Percentiles rank a stretch among this genome's conserved stretches.
phyloP scores from a whole-genome alignment of 23 tunicate species.

The Phallusia fumigata region DNA sequence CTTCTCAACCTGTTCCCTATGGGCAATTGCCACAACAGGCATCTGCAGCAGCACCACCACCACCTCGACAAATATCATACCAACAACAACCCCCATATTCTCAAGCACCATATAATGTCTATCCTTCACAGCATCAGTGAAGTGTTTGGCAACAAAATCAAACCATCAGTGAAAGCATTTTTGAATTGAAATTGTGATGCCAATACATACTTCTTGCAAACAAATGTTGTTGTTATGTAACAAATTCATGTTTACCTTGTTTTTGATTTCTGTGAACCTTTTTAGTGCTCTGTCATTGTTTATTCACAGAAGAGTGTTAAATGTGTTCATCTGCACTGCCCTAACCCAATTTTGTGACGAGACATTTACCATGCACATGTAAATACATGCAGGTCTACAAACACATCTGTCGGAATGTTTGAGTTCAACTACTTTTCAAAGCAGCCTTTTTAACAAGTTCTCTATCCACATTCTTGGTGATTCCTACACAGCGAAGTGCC shows the following conservation, averaged over 20 bases:
- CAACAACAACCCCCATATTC: not conserved
- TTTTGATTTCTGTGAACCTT: too few relatives aligned
- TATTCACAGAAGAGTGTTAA: not conserved
- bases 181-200: too few relatives aligned
- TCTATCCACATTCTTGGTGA: constrained; percentile 38
- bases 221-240: too few relatives aligned
- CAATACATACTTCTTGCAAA: too few relatives aligned
- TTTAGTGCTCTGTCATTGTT: not conserved
- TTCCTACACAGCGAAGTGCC: constrained; percentile 25
- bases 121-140: constrained; percentile 2
- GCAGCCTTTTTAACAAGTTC: constrained; percentile 18
- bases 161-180: too few relatives aligned
- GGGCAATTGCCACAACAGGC: not conserved
- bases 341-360: not conserved
- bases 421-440: constrained; percentile 20
- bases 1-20: not conserved
- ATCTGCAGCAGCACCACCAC: not conserved
- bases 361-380: not conserved
- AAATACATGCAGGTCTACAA: not conserved
- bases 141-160: not conserved
- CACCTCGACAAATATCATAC: not conserved
- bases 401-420: not conserved
- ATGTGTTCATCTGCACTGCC: not conserved
- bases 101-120: not conserved
- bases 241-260: too few relatives aligned